phyloP scores from a whole-genome alignment of 1,140 invertebrate genomes.

The Macrosteles quadrilineatus region DNA sequence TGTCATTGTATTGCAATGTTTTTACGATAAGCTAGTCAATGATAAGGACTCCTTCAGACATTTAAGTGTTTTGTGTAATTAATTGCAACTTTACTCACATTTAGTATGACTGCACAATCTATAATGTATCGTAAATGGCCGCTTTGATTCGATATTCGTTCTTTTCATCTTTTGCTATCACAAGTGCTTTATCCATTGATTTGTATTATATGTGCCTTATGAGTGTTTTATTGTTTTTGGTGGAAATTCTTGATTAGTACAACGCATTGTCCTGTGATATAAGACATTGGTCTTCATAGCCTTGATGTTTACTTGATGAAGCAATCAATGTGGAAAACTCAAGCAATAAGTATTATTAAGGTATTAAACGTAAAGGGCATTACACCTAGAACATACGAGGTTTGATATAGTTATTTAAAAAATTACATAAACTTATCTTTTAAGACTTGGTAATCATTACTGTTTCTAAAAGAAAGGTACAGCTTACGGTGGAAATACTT shows the following conservation, averaged over 20 bases:
- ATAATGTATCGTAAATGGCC: background rate
- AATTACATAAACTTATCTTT: too few species aligned
- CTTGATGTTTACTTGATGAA: background rate
- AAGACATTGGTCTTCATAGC: background rate
- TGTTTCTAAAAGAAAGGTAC: too few species aligned
- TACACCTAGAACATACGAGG: background rate
- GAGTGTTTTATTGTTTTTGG: background rate
- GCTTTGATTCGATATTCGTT: background rate
- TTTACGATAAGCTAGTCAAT: conserved; percentile 10
- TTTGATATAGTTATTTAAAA: too few species aligned
- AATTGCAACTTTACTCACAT: background rate
- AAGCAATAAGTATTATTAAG: conserved; percentile 4
- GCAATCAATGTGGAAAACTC: background rate
- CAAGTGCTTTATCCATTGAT: background rate
- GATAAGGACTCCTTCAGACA: background rate
- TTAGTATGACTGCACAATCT: background rate
- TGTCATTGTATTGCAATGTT: too few species aligned
- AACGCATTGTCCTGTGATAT: conserved; percentile 7
- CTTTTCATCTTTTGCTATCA: background rate
- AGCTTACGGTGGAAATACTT: too few species aligned
- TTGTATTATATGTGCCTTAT: conserved; percentile 20
- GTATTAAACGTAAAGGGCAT: background rate
- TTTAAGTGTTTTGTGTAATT: background rate
- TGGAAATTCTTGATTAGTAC: background rate
- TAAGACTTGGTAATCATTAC: too few species aligned